Percentiles rank a stretch among this genome's conserved stretches.
phyloP scores from a whole-genome alignment of 2,888 invertebrate species.

The Athalia rosae region DNA sequence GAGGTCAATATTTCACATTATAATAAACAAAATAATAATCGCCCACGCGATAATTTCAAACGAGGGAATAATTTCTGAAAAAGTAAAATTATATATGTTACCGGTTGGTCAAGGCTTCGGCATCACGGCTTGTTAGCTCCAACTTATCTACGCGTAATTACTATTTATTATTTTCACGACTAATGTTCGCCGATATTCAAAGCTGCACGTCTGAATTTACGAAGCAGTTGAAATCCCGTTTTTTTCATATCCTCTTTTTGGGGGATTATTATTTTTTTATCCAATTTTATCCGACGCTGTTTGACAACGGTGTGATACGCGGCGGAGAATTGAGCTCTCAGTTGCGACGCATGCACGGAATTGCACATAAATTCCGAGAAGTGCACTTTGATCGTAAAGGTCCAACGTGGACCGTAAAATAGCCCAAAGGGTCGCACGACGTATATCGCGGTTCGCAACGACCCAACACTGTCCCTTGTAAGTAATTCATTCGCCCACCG shows the following conservation, averaged over 20 bases:
- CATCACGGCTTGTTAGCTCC: neutral
- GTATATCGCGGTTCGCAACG: neutral
- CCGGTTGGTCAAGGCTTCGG: neutral
- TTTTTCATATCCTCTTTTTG: too few relatives aligned
- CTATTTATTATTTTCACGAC: too few relatives aligned
- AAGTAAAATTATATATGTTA: constrained; percentile 17
- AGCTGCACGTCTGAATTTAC: too few relatives aligned
- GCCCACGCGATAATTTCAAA: neutral
- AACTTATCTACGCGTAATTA: too few relatives aligned
- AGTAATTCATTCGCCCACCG: constrained; percentile 40
- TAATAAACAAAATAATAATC: neutral
- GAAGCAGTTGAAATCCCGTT: too few relatives aligned
- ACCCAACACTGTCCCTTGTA: constrained; percentile 32
- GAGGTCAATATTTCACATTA: neutral
- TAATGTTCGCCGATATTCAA: too few relatives aligned
- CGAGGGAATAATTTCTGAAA: neutral
- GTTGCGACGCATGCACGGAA: too few relatives aligned
- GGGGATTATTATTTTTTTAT: too few relatives aligned
- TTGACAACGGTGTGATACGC: too few relatives aligned
- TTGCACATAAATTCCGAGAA: too few relatives aligned
- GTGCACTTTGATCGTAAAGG: neutral
- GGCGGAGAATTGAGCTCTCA: too few relatives aligned
- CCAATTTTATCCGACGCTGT: too few relatives aligned
- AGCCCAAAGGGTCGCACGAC: neutral
- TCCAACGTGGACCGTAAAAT: neutral